phyloP scores from a whole-genome alignment of 2,113 vertebrate species.

The Neopipo cinnamomea region DNA sequence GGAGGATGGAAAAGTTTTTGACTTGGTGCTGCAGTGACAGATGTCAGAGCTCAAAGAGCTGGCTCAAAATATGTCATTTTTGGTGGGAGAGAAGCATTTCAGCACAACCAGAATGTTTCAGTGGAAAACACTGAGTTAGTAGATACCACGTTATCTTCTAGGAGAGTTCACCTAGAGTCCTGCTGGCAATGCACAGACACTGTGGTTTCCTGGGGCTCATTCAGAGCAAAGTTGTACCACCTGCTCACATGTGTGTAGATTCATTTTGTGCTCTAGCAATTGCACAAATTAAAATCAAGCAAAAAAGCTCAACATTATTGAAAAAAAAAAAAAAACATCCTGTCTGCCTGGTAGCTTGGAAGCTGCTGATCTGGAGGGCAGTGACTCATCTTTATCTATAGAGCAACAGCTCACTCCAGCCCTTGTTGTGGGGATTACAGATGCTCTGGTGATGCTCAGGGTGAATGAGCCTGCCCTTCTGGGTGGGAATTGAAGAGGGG shows the following conservation, averaged over 20 bases:
- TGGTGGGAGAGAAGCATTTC: neutral
- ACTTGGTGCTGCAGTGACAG: neutral
- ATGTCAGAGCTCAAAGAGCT: neutral
- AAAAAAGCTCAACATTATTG: neutral
- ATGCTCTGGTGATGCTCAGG: neutral
- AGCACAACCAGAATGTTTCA: neutral
- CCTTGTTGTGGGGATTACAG: neutral
- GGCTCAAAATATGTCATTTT: neutral
- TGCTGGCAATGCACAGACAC: neutral
- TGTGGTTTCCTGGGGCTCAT: neutral
- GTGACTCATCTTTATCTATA: neutral
- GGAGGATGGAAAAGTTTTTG: neutral
- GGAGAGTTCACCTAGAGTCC: neutral
- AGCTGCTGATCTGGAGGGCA: neutral
- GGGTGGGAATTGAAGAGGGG: neutral
- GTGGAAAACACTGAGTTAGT: neutral
- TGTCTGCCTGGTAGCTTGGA: neutral
- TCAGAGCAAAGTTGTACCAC: rapidly evolving
- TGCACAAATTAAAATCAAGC: neutral
- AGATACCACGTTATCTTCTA: neutral
- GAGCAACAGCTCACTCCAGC: neutral
- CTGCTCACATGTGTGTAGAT: neutral
- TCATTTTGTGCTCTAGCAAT: neutral
- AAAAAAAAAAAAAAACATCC: neutral
- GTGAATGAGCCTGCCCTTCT: neutral